These are phyloP conservation scores for Cuniculus paca DNA, from an alignment of 2,797 vertebrate species.

Conservation along the genomic window DNA sequence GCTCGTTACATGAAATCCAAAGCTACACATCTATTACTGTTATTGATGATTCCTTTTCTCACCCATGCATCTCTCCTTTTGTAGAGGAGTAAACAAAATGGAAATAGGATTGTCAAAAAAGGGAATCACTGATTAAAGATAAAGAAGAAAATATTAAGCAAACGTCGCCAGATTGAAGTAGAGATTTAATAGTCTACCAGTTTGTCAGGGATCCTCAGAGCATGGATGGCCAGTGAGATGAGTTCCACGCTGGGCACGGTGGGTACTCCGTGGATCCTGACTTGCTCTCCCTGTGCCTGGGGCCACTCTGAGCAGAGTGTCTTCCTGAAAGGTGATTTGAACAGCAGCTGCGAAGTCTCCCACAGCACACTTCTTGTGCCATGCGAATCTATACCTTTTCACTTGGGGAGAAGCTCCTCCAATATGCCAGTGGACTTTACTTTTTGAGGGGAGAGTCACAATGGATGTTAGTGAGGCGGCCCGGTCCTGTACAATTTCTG, in stretches of 20 bases:
- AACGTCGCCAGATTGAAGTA: neutral
- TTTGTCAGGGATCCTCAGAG: neutral
- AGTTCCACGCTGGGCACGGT: rapidly evolving
- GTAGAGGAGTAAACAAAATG: neutral
- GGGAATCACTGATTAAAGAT: neutral
- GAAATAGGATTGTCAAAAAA: neutral
- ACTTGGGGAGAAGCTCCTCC: neutral
- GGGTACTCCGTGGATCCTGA: rapidly evolving
- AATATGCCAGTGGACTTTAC: rapidly evolving
- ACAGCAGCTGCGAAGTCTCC: neutral
- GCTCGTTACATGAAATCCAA: neutral
- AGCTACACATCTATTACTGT: neutral
- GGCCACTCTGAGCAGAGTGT: neutral
- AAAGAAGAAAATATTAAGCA: neutral
- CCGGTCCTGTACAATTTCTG: neutral
- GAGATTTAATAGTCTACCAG: neutral
- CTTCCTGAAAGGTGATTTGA: no score
- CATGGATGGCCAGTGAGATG: no score
- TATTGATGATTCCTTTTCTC: neutral
- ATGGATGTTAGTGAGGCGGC: neutral
- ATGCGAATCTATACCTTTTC: neutral
- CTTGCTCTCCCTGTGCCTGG: neutral
- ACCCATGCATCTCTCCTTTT: neutral
- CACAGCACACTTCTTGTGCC: neutral
- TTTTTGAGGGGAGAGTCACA: neutral